Percentiles rank a stretch among this genome's conserved stretches.
phyloP scores from a whole-genome alignment of 2,113 vertebrate genomes.

The Upupa epops region DNA sequence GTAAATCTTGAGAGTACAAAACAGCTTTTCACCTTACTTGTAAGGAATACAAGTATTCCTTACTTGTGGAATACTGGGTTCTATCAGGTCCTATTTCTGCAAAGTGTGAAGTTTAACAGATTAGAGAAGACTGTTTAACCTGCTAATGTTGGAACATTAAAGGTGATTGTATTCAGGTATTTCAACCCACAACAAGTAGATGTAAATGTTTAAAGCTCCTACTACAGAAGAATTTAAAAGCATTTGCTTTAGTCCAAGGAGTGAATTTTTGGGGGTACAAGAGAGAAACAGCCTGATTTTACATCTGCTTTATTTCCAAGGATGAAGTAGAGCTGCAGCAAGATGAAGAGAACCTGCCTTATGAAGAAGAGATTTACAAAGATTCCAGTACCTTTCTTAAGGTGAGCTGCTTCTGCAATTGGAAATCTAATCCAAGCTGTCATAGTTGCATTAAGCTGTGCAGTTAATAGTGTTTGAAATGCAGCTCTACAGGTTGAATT shows the following conservation, averaged over 20 bases:
- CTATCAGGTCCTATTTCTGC: background rate
- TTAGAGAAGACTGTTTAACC: background rate
- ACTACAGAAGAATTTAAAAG: background rate
- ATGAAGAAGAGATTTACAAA: conserved; percentile 95
- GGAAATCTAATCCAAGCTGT: background rate
- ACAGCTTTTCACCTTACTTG: background rate
- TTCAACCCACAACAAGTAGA: background rate
- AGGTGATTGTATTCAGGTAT: background rate
- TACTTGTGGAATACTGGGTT: background rate
- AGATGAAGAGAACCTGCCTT: conserved; percentile 88
- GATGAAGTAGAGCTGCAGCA: conserved; percentile 91
- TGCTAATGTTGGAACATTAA: background rate
- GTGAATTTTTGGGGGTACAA: background rate
- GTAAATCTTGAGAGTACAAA: background rate
- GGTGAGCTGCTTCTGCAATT: conserved; percentile 68
- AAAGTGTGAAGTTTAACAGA: background rate
- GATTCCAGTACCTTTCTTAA: conserved; percentile 98
- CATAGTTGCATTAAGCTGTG: background rate
- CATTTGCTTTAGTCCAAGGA: background rate
- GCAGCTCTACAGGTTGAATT: background rate
- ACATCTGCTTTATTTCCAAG: conserved; percentile 71
- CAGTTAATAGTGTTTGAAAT: background rate
- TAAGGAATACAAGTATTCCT: background rate
- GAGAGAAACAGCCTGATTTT: background rate
- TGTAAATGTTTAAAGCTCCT: background rate